Percentiles rank a stretch among this genome's conserved stretches.
phyloP scores from a whole-genome alignment of 1,140 invertebrate species.

The Acromyrmex heyeri region DNA sequence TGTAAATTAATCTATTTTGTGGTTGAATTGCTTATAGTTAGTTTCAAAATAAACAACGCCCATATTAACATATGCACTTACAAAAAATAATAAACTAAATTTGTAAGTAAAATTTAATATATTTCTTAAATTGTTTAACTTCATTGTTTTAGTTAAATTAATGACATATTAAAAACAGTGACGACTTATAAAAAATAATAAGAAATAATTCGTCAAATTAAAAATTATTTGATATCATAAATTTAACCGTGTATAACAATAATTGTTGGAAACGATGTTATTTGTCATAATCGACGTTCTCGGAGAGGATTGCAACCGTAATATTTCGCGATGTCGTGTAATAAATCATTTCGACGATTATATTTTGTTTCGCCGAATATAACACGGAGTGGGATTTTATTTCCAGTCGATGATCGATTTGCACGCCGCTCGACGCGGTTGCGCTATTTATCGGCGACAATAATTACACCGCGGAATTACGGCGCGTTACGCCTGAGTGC shows the following conservation, averaged over 20 bases:
- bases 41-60: too few relatives aligned
- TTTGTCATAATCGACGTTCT: conserved; percentile 14
- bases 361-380: conserved; percentile 43
- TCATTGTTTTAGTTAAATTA: too few relatives aligned
- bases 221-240: too few relatives aligned
- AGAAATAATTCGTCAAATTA: too few relatives aligned
- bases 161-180: too few relatives aligned
- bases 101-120: too few relatives aligned
- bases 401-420: conserved; percentile 53
- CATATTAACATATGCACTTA: too few relatives aligned
- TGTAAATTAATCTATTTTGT: too few relatives aligned
- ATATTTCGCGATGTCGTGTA: conserved; percentile 25
- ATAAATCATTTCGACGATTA: conserved; percentile 55
- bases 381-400: conserved; percentile 38
- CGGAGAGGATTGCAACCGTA: background rate
- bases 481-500: conserved; percentile 33
- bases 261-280: conserved; percentile 3
- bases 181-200: too few relatives aligned
- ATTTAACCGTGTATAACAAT: background rate
- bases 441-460: conserved; percentile 51
- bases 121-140: too few relatives aligned
- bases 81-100: too few relatives aligned
- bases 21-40: too few relatives aligned
- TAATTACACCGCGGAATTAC: conserved; percentile 60
- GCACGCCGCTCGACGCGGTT: background rate